Base-by-base conservation (phyloP, 2,797 vertebrate genomes). In the Lagodon rhomboides region DNA sequence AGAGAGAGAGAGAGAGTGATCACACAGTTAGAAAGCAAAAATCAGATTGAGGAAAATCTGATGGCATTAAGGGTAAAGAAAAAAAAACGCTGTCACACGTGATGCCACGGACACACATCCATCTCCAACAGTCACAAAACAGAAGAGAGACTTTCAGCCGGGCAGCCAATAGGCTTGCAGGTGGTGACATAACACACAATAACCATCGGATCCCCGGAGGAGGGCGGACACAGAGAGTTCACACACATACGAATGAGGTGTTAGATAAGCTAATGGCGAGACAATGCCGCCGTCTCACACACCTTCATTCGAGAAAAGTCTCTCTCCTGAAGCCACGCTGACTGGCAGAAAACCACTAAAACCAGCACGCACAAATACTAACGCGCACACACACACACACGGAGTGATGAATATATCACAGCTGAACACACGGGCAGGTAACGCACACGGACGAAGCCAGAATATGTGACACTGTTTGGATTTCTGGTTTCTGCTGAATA, bases 161-260 rank as follows among this genome's bases (percentile, higher is more conserved):
- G 22, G 59, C 67, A 61, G 77, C 73, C 51, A 75, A 67, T 65
- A 25, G 67, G 55, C 30, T 65, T 23, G 34, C 62, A 77, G 78
- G 54, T 34, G 41, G 78, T 87, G 89, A 85, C 81, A 86, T 87
- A 84, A 89, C 53, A 83, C 43, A 59, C 55, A 71, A 22, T 50
- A 67, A 78, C 23, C 77, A 63, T 54, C 30, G 8, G 72, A 65
- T 85, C 76, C 76, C 55, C 25, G 25, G 77, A 74, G 81, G 16
- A 68, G 78, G 71, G 77, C 54, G 77, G 82, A 71, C 69, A 70
- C 74, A 53, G 23, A 81, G 82, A 84, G 87, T 89, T 89, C 69
- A 77, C 80, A 82, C 68, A 86, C 68, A 76, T 44, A 55, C 18
- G 34, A 75, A 83, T 38, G 75, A 89, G 82, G 79, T 77, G 65